Evolutionary conservation across 2,797 vertebrate genomes (phyloP).

Genomic region (Trachops cirrhosus): DNA sequence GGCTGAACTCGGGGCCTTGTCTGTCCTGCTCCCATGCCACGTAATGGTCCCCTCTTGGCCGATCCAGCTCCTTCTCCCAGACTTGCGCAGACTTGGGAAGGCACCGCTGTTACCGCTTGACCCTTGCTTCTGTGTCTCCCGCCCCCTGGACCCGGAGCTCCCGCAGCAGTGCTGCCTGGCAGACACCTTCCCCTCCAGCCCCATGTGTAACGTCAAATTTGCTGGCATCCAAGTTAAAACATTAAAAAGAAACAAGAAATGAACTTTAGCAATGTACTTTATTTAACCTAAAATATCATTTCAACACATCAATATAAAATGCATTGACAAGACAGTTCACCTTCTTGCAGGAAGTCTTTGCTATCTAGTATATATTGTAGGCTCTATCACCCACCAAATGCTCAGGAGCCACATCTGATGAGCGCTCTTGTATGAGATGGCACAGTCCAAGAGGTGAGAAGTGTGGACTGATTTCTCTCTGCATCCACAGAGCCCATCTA

Average conservation of each 20-base stretch:
- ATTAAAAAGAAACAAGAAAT: background rate
- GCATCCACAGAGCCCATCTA: background rate
- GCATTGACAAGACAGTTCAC: background rate
- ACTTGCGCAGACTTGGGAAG: background rate
- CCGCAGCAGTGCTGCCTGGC: too few species aligned
- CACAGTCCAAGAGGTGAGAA: background rate
- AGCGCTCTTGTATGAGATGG: too few species aligned
- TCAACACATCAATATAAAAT: background rate
- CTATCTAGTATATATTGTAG: background rate
- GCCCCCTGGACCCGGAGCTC: background rate
- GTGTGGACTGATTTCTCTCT: background rate
- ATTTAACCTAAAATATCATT: background rate
- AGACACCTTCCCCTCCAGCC: too few species aligned
- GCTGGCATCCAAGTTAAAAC: background rate
- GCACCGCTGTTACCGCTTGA: accelerated
- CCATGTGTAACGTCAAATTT: background rate
- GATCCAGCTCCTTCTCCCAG: background rate
- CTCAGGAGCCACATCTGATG: background rate
- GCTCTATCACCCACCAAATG: background rate
- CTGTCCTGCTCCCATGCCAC: too few species aligned
- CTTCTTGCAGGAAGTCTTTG: background rate
- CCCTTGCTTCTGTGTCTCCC: background rate
- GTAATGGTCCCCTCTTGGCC: background rate
- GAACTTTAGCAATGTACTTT: background rate
- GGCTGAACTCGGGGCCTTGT: background rate